These are phyloP conservation scores for Schizotus pectinicornis DNA, from an alignment of 2,888 invertebrate species.

Conservation along the genomic window DNA sequence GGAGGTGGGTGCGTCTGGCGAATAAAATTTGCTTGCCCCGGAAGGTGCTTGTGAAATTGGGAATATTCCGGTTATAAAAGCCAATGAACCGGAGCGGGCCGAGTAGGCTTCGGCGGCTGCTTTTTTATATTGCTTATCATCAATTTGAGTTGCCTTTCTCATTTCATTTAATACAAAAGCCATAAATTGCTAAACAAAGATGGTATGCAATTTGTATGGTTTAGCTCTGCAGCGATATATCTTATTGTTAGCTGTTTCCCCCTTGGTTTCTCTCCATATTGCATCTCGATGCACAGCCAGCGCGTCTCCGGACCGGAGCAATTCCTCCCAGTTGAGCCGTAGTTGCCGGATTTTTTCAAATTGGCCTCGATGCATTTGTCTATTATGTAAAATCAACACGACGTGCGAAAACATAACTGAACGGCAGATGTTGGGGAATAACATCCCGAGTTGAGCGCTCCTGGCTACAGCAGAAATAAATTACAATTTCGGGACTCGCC, in stretches of 20 bases:
- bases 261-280: background rate
- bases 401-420: slow-evolving; percentile 53
- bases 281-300: no score
- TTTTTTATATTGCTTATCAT: slow-evolving; percentile 30
- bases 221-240: slow-evolving; percentile 41
- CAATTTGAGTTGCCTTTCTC: slow-evolving; percentile 28
- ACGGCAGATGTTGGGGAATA: slow-evolving; percentile 48
- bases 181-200: slow-evolving; percentile 46
- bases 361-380: slow-evolving; percentile 23
- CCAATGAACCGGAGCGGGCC: slow-evolving; percentile 23
- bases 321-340: background rate
- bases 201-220: slow-evolving; percentile 43
- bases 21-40: slow-evolving; percentile 16
- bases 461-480: slow-evolving; percentile 45
- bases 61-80: slow-evolving; percentile 24
- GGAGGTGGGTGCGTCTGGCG: no score
- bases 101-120: slow-evolving; percentile 17
- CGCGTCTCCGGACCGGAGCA: no score
- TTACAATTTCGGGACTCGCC: slow-evolving; percentile 35
- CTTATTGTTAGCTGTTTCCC: slow-evolving; percentile 31
- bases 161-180: slow-evolving; percentile 31
- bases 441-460: slow-evolving; percentile 41
- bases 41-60: slow-evolving; percentile 26
- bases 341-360: background rate
- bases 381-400: slow-evolving; percentile 51